Percentiles rank a stretch among this genome's conserved stretches.
Evolutionary conservation across 2,797 vertebrate genomes (phyloP).

Genomic region (Cirrhinus mrigala): DNA sequence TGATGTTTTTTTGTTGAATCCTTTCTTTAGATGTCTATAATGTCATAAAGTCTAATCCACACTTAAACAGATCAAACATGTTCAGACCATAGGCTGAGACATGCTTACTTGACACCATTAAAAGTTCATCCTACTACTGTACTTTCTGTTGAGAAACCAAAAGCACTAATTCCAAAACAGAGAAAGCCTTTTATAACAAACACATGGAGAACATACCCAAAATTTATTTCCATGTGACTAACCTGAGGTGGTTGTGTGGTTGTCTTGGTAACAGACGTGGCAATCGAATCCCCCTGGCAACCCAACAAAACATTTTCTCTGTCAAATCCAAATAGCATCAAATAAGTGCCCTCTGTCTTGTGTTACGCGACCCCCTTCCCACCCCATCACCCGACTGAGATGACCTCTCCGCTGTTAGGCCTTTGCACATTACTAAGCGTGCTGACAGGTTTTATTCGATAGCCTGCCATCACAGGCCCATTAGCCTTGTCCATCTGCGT

Average conservation of each 20-base stretch:
- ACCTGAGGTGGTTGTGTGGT: background rate
- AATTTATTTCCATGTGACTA: background rate
- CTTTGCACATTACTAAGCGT: background rate
- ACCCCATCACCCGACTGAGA: background rate
- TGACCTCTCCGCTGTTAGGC: conserved; percentile 12
- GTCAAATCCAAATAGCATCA: conserved; percentile 32
- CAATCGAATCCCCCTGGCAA: background rate
- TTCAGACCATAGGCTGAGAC: background rate
- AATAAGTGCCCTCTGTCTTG: conserved; percentile 4
- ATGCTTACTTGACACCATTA: background rate
- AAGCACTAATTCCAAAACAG: background rate
- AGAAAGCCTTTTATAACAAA: background rate
- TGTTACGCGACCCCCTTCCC: conserved; percentile 9
- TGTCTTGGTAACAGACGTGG: conserved; percentile 23
- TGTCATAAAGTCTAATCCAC: background rate
- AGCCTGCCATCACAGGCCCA: conserved; percentile 37
- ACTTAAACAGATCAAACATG: background rate
- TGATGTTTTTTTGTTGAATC: background rate
- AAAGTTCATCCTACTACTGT: background rate
- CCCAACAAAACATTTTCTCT: conserved; percentile 6
- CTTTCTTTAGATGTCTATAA: background rate
- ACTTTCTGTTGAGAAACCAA: background rate
- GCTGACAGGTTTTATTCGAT: conserved; percentile 39
- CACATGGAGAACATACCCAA: background rate
- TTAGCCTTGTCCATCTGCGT: conserved; percentile 42